A percentile compares a stretch with the other conserved stretches of the same genome.
Conservation (phyloP, 2,797 vertebrate species). For the Dendrocincla fuliginosa region DNA sequence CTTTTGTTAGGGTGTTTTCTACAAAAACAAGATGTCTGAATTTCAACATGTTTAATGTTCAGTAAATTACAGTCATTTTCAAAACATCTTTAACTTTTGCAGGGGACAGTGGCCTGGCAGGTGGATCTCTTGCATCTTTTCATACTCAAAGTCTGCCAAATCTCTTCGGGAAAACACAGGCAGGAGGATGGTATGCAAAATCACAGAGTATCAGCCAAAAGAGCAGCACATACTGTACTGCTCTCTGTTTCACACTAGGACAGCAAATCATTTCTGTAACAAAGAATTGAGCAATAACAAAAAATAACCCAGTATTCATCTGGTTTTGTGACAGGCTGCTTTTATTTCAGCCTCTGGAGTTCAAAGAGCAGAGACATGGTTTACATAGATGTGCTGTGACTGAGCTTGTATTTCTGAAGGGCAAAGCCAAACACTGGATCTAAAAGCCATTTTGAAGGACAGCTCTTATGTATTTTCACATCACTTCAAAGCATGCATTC, state of each 20-base stretch:
- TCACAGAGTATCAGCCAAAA: background rate
- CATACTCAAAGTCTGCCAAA: background rate
- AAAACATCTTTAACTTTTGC: slow-evolving; percentile 12
- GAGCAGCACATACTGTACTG: fast-evolving
- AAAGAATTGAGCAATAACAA: background rate
- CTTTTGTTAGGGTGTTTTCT: background rate
- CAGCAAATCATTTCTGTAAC: background rate
- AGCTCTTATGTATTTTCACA: background rate
- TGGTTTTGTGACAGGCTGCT: background rate
- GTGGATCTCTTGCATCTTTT: background rate
- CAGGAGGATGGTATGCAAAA: background rate
- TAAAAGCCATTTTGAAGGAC: background rate
- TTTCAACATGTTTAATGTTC: background rate
- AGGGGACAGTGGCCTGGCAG: background rate
- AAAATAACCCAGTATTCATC: background rate
- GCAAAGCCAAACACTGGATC: background rate
- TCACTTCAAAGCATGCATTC: background rate
- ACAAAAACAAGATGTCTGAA: background rate
- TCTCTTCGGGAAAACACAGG: background rate
- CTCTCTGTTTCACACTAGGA: background rate
- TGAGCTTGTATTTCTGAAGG: background rate
- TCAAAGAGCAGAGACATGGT: background rate
- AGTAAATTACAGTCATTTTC: background rate
- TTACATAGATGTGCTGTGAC: background rate
- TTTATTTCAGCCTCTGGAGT: background rate